Conservation (phyloP, 2,888 invertebrate genomes). For the Subacronicta megacephala region DNA sequence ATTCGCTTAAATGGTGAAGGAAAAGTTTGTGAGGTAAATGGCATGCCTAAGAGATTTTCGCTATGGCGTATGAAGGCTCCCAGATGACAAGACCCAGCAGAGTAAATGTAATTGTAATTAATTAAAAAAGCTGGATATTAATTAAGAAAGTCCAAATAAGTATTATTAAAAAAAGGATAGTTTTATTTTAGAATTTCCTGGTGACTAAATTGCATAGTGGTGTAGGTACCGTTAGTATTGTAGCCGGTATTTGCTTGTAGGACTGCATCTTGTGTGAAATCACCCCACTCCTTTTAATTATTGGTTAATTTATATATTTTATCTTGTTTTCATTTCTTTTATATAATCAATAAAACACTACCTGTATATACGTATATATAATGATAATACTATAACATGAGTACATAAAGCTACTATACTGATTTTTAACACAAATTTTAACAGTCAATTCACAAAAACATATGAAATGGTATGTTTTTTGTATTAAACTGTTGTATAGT, state of each 20-base stretch:
- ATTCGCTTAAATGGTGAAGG: too few species aligned
- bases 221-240: not conserved
- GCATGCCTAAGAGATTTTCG: too few species aligned
- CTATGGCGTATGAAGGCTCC: too few species aligned
- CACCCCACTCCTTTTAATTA: slow-evolving; percentile 63
- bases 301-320: slow-evolving; percentile 63
- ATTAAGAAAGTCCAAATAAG: too few species aligned
- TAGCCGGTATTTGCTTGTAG: slow-evolving; percentile 12
- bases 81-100: too few species aligned
- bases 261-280: slow-evolving; percentile 38
- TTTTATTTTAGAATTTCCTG: too few species aligned
- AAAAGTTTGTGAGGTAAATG: too few species aligned
- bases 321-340: slow-evolving; percentile 64
- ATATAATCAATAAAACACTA: slow-evolving; percentile 59
- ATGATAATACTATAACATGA: slow-evolving; percentile 37
- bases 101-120: too few species aligned
- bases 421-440: not conserved
- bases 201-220: too few species aligned
- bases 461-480: not conserved
- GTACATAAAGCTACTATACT: slow-evolving; percentile 32
- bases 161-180: too few species aligned
- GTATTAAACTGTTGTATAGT: not conserved
- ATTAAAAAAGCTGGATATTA: too few species aligned
- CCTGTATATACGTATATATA: slow-evolving; percentile 60
- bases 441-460: too few species aligned